Conservation (phyloP, 2,113 vertebrate species). For the Aleadryas rufinucha region DNA sequence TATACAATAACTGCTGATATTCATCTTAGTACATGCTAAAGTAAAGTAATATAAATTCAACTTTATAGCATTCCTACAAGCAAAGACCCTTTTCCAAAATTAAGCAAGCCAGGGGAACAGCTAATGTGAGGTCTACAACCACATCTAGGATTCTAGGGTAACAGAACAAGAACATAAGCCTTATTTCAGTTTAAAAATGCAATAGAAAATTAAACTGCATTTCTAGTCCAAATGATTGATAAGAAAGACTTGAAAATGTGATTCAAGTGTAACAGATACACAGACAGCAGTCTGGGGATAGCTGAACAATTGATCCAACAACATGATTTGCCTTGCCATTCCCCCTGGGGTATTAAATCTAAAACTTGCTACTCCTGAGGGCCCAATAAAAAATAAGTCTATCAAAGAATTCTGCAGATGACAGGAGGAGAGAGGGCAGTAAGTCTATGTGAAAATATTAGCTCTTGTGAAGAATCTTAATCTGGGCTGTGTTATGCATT, state of each 20-base stretch:
- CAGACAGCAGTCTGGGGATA: conserved; percentile 23
- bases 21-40: not conserved
- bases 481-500: not conserved
- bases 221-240: conserved; percentile 35
- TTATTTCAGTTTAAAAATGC: not conserved
- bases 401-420: conserved; percentile 19
- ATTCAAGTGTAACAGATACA: conserved; percentile 11
- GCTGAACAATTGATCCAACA: conserved; percentile 52
- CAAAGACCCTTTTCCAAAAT: not conserved
- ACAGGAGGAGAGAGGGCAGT: not conserved
- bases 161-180: not conserved
- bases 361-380: conserved; percentile 8
- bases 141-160: not conserved
- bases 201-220: conserved; percentile 19
- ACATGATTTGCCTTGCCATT: conserved; percentile 40
- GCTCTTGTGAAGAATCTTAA: not conserved
- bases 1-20: not conserved
- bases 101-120: not conserved
- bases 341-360: conserved; percentile 32
- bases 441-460: not conserved
- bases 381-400: conserved; percentile 18
- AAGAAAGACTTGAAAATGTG: conserved; percentile 30
- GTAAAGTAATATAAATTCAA: not conserved
- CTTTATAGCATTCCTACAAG: not conserved
- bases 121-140: not conserved